Base-by-base conservation (phyloP, 2,888 invertebrate species). In the Eupsilia transversa region DNA sequence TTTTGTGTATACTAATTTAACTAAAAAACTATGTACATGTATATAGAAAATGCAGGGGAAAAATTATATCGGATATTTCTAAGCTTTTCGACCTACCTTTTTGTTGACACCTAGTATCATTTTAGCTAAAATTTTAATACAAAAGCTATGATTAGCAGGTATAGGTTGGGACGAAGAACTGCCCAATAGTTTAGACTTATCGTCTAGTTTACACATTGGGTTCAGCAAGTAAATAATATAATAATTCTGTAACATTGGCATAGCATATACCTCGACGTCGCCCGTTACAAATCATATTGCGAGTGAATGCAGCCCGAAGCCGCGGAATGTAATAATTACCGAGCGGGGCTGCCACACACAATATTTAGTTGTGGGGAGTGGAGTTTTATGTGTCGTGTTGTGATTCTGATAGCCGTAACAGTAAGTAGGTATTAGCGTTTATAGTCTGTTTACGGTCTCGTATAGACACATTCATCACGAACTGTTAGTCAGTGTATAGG, bases 271-370 rank as follows among this genome's bases (percentile, higher is more conserved):
- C 71, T 79, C 65, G 14, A 7, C 14, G 73, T 30, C 17, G 38
- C 30, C 60, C 54, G 69, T 71, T 57, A 80, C 92, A 91, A 91
- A 92, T 93, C 89, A 92, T 91, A 91, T 88, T 89, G 90, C 86
- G 86, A 83, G 86, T 88, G 89, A 88, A 89, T 88, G 87, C 86
- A 75, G 69, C 61, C 38, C 57, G 81, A 82, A 76, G 78, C 89
- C 85, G 87, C 85, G 93, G 93, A 92, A 93, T 93, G 93, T 90
- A 87, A 91, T 93, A 92, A 93, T 93, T 92, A 92, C 92, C 89
- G 70, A 12, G 27, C 86, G 68, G 89, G 89, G 91, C 88, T 91
- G 91, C 90, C 89, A 80, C 74, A 54, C 71, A 20, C 20, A 56
- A 83, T 75, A 75, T 68, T 66, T 66, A 57, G 12, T 56, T 46